Evolutionary conservation across 2,113 vertebrate species (phyloP).

Genomic region (Mellivora capensis): DNA sequence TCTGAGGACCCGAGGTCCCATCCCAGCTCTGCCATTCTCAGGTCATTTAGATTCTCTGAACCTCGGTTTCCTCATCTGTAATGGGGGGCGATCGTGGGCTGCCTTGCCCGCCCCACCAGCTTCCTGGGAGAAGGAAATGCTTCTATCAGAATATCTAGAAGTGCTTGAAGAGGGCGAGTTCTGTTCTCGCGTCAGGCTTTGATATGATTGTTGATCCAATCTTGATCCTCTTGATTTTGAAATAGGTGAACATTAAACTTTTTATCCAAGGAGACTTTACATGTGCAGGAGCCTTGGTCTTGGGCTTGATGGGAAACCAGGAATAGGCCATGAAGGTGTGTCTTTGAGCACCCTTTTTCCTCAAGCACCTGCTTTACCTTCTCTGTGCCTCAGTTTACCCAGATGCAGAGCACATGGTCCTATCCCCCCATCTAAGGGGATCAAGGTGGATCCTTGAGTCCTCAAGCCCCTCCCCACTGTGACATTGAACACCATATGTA

Average conservation of each 20-base stretch:
- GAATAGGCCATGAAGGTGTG: too few relatives aligned
- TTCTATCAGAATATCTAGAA: neutral
- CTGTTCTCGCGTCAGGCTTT: neutral
- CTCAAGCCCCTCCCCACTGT: neutral
- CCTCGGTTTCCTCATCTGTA: neutral
- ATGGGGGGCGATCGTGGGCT: fast-evolving
- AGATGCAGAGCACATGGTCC: neutral
- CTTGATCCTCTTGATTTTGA: neutral
- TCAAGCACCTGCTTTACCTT: neutral
- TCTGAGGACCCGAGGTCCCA: neutral
- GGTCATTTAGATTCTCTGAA: neutral
- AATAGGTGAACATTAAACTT: neutral
- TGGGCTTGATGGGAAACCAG: neutral
- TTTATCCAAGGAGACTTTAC: neutral
- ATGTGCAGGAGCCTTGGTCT: neutral
- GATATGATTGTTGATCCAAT: fast-evolving
- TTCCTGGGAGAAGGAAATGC: neutral
- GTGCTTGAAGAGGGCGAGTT: neutral
- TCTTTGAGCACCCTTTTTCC: neutral
- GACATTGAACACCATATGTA: neutral
- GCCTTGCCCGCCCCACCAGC: neutral
- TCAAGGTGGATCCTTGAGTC: neutral
- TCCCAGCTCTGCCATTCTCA: neutral
- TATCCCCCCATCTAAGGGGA: neutral
- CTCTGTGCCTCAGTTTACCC: neutral